Percentiles rank a stretch among this genome's conserved stretches.
These are phyloP conservation scores for Kryptopterus vitreolus DNA, from an alignment of 2,797 vertebrate species.

Conservation along the genomic window DNA sequence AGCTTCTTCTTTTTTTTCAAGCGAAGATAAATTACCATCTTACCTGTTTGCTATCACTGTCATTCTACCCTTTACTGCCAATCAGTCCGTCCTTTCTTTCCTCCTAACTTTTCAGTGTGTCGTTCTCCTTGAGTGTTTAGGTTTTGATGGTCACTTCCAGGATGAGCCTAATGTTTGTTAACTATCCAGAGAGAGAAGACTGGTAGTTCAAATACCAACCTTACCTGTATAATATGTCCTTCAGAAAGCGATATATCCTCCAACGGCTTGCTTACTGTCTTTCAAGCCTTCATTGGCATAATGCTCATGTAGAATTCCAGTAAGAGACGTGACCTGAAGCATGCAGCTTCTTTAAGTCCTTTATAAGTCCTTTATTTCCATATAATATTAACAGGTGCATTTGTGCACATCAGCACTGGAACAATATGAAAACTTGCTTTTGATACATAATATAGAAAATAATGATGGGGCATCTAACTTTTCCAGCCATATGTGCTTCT, in stretches of 20 bases:
- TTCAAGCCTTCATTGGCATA: too few relatives aligned
- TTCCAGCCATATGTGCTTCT: too few relatives aligned
- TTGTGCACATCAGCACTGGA: neutral
- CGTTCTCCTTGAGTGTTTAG: constrained; percentile 23
- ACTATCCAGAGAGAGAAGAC: neutral
- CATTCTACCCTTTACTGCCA: constrained; percentile 38
- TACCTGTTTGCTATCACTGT: constrained; percentile 14
- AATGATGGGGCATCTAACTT: too few relatives aligned
- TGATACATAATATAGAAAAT: neutral
- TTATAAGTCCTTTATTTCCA: neutral
- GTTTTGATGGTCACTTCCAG: constrained; percentile 11
- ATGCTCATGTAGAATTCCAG: neutral
- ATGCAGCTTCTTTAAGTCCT: neutral
- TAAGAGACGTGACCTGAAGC: neutral
- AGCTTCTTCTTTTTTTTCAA: constrained; percentile 56
- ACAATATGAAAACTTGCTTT: neutral
- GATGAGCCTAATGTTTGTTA: neutral
- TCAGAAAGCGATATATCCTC: neutral
- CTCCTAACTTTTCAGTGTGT: neutral
- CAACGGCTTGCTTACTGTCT: neutral
- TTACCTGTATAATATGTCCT: neutral
- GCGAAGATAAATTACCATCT: constrained; percentile 66
- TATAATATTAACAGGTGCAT: neutral
- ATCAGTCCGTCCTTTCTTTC: constrained; percentile 24
- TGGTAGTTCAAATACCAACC: neutral